Evolutionary conservation across 35 echinoderm and acorn worm species (phyloP).

Genomic region (Heliocidaris erythrogramma): DNA sequence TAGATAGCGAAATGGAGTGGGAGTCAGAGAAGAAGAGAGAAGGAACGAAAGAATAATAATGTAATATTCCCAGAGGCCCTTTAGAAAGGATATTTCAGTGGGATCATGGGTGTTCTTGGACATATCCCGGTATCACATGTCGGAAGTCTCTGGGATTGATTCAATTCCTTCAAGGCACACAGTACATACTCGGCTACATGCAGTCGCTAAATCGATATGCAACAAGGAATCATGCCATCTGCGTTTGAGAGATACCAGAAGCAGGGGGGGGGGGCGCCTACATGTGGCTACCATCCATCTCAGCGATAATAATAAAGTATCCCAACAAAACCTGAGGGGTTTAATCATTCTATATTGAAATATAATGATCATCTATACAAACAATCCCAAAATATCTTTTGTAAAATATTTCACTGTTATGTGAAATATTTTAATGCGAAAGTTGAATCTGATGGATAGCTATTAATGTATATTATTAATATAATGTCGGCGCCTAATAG

Average conservation of each 20-base stretch:
- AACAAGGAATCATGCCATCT: neutral
- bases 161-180: neutral
- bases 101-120: neutral
- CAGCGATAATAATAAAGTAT: too few species aligned
- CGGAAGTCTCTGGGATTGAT: neutral
- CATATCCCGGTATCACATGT: neutral
- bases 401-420: too few species aligned
- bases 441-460: too few species aligned
- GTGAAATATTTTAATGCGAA: too few species aligned
- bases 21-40: neutral
- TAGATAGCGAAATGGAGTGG: neutral
- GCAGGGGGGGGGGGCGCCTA: too few species aligned
- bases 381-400: too few species aligned
- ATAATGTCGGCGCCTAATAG: too few species aligned
- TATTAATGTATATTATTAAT: too few species aligned
- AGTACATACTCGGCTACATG: neutral
- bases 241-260: neutral
- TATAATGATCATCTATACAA: too few species aligned
- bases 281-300: neutral
- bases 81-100: neutral
- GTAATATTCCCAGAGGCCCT: neutral
- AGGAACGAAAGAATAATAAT: neutral
- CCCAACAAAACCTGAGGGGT: too few species aligned
- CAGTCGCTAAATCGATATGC: neutral
- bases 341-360: too few species aligned